A percentile compares a stretch with the other conserved stretches of the same genome.
Evolutionary conservation across 2,113 vertebrate genomes (phyloP).

Genomic region (Thalassoma bifasciatum): DNA sequence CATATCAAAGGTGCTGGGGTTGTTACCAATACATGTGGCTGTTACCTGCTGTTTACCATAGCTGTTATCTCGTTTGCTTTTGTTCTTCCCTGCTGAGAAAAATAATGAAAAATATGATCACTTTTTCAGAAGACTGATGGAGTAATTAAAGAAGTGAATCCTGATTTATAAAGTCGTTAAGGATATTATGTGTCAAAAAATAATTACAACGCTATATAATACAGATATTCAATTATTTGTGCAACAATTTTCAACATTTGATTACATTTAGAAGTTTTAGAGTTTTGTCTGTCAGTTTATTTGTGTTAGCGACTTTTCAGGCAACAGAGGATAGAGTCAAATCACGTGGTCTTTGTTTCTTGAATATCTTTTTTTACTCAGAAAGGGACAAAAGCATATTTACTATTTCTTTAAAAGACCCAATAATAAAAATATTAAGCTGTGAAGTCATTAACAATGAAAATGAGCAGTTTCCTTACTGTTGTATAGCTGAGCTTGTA

Average conservation of each 20-base stretch:
- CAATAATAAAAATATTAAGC: no score
- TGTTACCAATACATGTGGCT: background rate
- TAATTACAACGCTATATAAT: no score
- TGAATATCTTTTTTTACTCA: background rate
- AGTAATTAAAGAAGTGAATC: background rate
- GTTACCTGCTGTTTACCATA: slow-evolving; percentile 14
- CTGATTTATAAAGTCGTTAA: background rate
- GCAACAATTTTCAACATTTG: background rate
- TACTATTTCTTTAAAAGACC: no score
- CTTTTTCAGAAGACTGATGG: background rate
- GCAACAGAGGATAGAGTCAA: no score
- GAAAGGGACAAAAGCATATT: no score
- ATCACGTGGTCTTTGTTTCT: background rate
- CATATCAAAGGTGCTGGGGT: slow-evolving; percentile 4
- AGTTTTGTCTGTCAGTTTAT: no score
- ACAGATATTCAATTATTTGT: background rate
- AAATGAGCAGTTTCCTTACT: background rate
- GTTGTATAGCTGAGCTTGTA: background rate
- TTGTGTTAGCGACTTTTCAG: no score
- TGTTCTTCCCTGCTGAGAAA: background rate
- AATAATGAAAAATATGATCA: background rate
- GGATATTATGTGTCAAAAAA: no score
- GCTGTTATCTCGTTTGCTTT: background rate
- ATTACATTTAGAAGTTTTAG: no score
- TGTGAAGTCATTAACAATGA: no score